Base-by-base conservation (phyloP, 2,113 vertebrate species). In the Myocastor coypus region DNA sequence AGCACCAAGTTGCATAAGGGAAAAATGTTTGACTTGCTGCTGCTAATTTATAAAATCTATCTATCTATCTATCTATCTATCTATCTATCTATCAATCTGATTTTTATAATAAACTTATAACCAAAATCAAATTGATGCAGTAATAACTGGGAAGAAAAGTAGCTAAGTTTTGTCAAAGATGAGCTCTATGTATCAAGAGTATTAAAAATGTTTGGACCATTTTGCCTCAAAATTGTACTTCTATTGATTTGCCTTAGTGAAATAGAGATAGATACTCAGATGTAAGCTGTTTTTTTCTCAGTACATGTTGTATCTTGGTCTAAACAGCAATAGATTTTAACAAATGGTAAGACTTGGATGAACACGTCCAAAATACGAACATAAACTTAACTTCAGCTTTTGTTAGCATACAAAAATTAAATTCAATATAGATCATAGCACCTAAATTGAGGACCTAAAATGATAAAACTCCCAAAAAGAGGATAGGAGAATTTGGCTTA, bases 181-280 rank as follows among this genome's bases (percentile, higher is more conserved):
- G 66, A 78, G 5, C 37, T 57, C 17, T 80, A 5, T 46, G 0
- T 77, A 66, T 17, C 7, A 83, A 92, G 59, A 78, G 9, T 46
- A 17, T 81, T 75, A 69, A 97, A 95, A 69, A 71, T 85, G 2
- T 30, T 6, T 81, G 9, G 20, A 66, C 2, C 8, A n/a, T 87
- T 77, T 86, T 83, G 69, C 8, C 13, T 19, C 71, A 73, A 89
- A 91, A 77, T 82, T 81, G 59, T 34, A 84, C 37, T 91, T 92
- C 0, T 59, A 92, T 34, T 92, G 90, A 80, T 89, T 78, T 89
- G 32, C 42, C 3, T 77, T 93, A 63, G n/a, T 84, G 24, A 84
- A 78, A 84, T 42, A 93, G 50, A 94, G 16, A 50, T 91, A 11
- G 34, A 4, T 86, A 24, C 8, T 34, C 61, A 69, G 37, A 50